These are phyloP conservation scores for Penaeus chinensis DNA, from an alignment of 1,140 invertebrate species.

Conservation along the genomic window DNA sequence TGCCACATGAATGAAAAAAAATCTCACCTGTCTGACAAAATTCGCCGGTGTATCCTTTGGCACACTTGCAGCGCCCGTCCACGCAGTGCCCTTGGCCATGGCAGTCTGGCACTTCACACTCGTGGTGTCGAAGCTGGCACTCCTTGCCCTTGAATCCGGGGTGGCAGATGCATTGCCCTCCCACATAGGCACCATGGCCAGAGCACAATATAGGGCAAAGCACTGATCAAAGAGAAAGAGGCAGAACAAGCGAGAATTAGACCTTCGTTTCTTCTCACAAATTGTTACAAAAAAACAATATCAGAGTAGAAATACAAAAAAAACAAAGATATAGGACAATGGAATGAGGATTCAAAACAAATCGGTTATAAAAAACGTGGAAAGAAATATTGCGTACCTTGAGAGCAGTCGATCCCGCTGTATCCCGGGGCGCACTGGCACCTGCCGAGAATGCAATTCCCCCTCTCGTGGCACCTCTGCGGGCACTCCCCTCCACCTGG, in stretches of 20 bases:
- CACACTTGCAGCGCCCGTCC: conserved; percentile 93
- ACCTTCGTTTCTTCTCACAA: not conserved
- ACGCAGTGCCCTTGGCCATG: conserved; percentile 94
- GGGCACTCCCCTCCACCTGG: conserved; percentile 84
- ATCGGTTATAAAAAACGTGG: not conserved
- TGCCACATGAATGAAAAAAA: too few species aligned
- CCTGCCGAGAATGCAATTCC: conserved; percentile 92
- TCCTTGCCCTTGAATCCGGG: conserved; percentile 96
- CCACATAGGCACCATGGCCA: conserved; percentile 94
- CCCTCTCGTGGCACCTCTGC: conserved; percentile 95
- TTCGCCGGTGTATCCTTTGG: conserved; percentile 91
- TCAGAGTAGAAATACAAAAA: too few species aligned
- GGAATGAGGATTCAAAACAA: not conserved
- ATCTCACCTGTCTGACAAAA: conserved; percentile 85
- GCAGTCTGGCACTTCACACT: conserved; percentile 82
- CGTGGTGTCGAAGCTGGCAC: conserved; percentile 87
- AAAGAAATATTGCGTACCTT: conserved; percentile 78
- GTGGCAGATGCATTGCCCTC: conserved; percentile 96
- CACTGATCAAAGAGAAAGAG: conserved; percentile 71
- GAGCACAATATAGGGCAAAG: conserved; percentile 96
- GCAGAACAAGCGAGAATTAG: conserved; percentile 36
- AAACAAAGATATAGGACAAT: too few species aligned
- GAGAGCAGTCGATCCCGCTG: conserved; percentile 93
- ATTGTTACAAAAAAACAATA: too few species aligned
- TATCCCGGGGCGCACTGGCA: conserved; percentile 97